Evolutionary conservation across 2,797 vertebrate species (phyloP).

Genomic region (Silurus aristotelis): DNA sequence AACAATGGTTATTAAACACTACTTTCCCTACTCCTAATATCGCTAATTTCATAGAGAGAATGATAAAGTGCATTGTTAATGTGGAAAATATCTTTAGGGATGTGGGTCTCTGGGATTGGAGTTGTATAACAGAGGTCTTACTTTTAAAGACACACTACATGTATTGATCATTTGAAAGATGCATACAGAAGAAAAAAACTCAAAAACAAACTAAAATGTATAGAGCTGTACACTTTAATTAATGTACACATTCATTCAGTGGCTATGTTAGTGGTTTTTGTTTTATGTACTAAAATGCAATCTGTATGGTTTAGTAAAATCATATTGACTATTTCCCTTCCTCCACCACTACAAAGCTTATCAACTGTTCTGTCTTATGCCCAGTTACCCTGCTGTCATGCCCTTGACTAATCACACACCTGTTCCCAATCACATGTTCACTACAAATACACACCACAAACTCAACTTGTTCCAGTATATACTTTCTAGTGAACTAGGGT

Average conservation of each 20-base stretch:
- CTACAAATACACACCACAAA: background rate
- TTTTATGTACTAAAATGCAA: background rate
- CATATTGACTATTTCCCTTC: background rate
- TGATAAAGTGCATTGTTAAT: background rate
- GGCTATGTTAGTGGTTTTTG: background rate
- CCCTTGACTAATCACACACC: background rate
- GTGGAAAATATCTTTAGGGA: conserved; percentile 1
- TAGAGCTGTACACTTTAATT: background rate
- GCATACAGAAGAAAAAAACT: background rate
- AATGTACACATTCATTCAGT: background rate
- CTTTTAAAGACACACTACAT: background rate
- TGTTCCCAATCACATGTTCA: background rate
- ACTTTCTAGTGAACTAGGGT: background rate
- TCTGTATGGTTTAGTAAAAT: background rate
- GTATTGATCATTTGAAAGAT: background rate
- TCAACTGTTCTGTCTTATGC: background rate
- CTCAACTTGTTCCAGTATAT: background rate
- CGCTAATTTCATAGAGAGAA: background rate
- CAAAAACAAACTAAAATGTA: too few species aligned
- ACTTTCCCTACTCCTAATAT: background rate
- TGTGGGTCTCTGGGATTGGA: too few species aligned
- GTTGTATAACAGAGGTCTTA: background rate
- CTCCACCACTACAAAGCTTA: background rate
- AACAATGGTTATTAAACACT: background rate
- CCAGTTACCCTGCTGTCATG: background rate